Conservation (phyloP, 2,797 vertebrate species). For the Craterocephalus amniculus region DNA sequence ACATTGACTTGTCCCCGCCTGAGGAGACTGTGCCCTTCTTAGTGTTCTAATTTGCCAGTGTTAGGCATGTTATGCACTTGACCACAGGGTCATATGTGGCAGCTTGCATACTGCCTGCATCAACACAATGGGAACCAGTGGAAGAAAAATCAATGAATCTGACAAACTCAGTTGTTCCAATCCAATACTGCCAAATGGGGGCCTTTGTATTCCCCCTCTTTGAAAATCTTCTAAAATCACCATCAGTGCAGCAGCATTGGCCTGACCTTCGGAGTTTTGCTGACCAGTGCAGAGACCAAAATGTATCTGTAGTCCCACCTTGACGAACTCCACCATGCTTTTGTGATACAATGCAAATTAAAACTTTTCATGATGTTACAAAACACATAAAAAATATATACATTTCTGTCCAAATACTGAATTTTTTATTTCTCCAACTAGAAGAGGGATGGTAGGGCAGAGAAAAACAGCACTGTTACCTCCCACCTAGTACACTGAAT, state of each 20-base stretch:
- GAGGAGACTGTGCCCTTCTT: conserved; percentile 42
- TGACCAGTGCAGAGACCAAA: conserved; percentile 46
- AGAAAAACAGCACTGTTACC: conserved; percentile 18
- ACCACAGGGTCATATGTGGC: conserved; percentile 48
- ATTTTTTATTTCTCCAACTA: conserved; percentile 13
- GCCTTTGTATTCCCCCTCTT: conserved; percentile 59
- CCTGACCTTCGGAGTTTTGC: conserved; percentile 70
- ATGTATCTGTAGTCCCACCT: conserved; percentile 40
- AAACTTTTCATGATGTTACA: conserved; percentile 15
- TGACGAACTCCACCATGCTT: conserved; percentile 30
- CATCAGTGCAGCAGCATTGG: conserved; percentile 55
- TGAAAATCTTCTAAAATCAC: conserved; percentile 67
- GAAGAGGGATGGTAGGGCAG: conserved; percentile 15
- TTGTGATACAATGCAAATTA: conserved; percentile 17
- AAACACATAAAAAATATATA: conserved; percentile 11
- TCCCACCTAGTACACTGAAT: conserved; percentile 8
- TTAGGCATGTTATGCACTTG: conserved; percentile 38
- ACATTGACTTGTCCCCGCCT: conserved; percentile 54
- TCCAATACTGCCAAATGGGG: conserved; percentile 65
- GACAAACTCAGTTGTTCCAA: conserved; percentile 66
- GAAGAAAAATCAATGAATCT: conserved; percentile 76
- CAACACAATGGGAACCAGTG: conserved; percentile 60
- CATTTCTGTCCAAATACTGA: conserved; percentile 9
- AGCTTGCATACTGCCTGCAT: conserved; percentile 64
- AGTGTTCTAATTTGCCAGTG: conserved; percentile 33